Evolutionary conservation across 1,140 invertebrate species (phyloP), one percentile per base, ranked within the genome.

Genomic region (Camponotus floridanus): DNA sequence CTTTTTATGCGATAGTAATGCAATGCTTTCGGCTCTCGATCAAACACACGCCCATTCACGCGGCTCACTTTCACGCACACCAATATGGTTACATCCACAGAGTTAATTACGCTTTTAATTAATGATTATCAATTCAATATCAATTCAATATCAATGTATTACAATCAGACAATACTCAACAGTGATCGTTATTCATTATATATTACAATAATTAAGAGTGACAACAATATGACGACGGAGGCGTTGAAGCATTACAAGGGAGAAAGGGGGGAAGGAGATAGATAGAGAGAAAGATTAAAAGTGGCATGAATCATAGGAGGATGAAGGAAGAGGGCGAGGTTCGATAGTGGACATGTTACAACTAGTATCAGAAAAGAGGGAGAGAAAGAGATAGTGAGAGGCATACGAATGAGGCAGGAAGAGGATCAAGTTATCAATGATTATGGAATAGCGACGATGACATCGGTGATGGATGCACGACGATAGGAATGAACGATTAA

Each of bases 91-190:
- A 94, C 92, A 94, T 94, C 92, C 94, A 95, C 92, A 92, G 90
- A 94, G 92, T 94, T 90, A 93, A 94, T 94, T 94, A 94, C 93
- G 92, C 88, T 94, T 80, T 93, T 94, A 95, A 94, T 95, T 95
- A 95, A 95, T 95, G 95, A 95, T 95, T 95, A 95, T 95, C 94
- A 94, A 95, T 95, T 95, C 93, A 94, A 83, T 95, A 95, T 95
- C 93, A 94, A 94, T 95, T 95, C 92, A 94, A 95, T 95, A 95
- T 95, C 93, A 95, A 94, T 95, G 94, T 94, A 94, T 94, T 95
- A 95, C 94, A 95, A 94, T 95, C 94, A 95, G 94, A 95, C 94
- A 95, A 95, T 95, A 95, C 95, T 95, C 93, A 95, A 95, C 94
- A 95, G 92, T 95, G 94, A 95, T 95, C 94, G 93, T 95, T 95